Evolutionary conservation across 2,113 vertebrate species (phyloP), one percentile per base, ranked within the genome.

Genomic region (Dinomys branickii): DNA sequence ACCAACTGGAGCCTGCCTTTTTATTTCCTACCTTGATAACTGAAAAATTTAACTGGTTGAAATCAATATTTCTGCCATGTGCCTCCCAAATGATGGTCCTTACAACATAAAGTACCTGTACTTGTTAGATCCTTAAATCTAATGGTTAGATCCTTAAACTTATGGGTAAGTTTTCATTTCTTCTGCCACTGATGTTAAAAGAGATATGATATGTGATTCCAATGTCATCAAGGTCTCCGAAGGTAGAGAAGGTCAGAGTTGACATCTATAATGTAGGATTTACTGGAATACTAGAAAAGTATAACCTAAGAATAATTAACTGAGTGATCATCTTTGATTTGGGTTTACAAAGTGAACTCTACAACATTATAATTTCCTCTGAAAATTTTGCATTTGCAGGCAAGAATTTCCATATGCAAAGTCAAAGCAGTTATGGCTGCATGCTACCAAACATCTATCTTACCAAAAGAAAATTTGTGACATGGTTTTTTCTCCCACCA

Each of bases 11-110:
- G 5, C 89, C 7, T 80, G 17, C 44, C 52, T 65, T 86, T 85
- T 89, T 58, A 50, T 16, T 92, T 91, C 2, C 26, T 87, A 88
- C 28, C 81, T 77, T n/a, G 24, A 90, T 50, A 75, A 87, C 52
- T 56, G n/a, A 91, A 50, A 50, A 81, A 61, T 38, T 75, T 17
- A 69, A 17, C 33, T 83, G 41, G 35, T 58, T 50, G 38, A 94
- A 85, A 82, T 44, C 14, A 80, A 10, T 24, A 20, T 6, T 20
- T 44, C 28, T 59, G 69, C 33, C n/a, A 22, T 71, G 41, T 81
- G n/a, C 22, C 80, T 92, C 33, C 30, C 47, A 85, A n/a, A 12
- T 58, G 61, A 69, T 59, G 16, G 6, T 26, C 12, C 12, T 92
- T 52, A n/a, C 4, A 56, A 30, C 44, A 22, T 38, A 61, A n/a